phyloP scores from a whole-genome alignment of 1,140 invertebrate genomes.

The Drosophila novamexicana region DNA sequence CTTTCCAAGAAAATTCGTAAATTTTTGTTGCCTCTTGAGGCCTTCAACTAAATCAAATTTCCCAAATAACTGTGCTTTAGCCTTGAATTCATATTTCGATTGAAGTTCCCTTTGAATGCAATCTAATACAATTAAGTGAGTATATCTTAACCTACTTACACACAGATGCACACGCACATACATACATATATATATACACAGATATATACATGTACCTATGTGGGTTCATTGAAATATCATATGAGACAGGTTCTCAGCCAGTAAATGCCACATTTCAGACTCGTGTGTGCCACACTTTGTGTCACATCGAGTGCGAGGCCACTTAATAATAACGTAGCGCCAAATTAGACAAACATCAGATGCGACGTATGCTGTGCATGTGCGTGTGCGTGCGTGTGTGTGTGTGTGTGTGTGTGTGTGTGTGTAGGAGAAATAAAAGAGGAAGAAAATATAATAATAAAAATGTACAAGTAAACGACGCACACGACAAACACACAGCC shows the following conservation, averaged over 20 bases:
- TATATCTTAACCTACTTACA: constrained; percentile 7
- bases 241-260: constrained; percentile 2
- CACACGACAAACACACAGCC: constrained; percentile 41
- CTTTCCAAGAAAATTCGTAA: too few species aligned
- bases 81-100: too few species aligned
- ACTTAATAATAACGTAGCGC: constrained; percentile 49
- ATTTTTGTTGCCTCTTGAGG: too few species aligned
- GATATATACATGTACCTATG: constrained; percentile 1
- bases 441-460: constrained; percentile 39
- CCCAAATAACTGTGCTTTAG: too few species aligned
- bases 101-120: too few species aligned
- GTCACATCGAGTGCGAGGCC: constrained; percentile 35
- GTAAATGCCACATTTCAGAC: constrained; percentile 28
- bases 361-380: constrained; percentile 29
- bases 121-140: constrained; percentile 2
- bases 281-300: constrained; percentile 7
- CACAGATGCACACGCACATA: background rate
- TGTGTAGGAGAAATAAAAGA: constrained; percentile 13
- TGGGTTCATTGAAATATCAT: constrained; percentile 13
- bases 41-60: too few species aligned
- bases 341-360: constrained; percentile 53
- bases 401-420: constrained; percentile 27
- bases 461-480: constrained; percentile 72
- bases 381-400: constrained; percentile 23
- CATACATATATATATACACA: background rate